A percentile compares a stretch with the other conserved stretches of the same genome.
These are phyloP conservation scores for Agonum fuliginosum DNA, from an alignment of 2,888 invertebrate genomes.

Conservation along the genomic window DNA sequence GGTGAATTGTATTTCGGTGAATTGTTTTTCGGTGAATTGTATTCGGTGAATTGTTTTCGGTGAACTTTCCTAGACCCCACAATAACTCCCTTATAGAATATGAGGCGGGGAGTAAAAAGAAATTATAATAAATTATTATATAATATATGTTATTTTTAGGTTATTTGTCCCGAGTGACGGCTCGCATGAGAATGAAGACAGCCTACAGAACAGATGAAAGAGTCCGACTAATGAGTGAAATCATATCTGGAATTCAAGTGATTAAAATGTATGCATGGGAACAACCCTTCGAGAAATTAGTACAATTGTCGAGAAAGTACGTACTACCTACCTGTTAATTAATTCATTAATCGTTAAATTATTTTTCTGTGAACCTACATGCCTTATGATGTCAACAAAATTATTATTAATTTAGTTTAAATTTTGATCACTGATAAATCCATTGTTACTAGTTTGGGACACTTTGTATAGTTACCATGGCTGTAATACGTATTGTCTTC, in stretches of 20 bases:
- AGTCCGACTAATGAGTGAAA: constrained; percentile 84
- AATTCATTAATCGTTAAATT: no score
- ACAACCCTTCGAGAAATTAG: constrained; percentile 80
- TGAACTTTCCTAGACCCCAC: no score
- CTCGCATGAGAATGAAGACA: constrained; percentile 72
- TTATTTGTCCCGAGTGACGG: constrained; percentile 73
- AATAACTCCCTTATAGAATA: constrained; percentile 14
- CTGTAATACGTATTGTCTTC: no score
- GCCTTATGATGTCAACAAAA: neutral
- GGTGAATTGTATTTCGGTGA: no score
- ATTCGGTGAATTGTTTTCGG: no score
- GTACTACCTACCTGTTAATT: constrained; percentile 61
- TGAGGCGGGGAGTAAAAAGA: no score
- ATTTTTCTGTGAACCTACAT: neutral
- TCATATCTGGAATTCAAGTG: constrained; percentile 83
- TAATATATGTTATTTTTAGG: constrained; percentile 67
- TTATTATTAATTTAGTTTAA: neutral
- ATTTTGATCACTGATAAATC: neutral
- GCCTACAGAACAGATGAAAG: constrained; percentile 78
- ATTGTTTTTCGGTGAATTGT: no score
- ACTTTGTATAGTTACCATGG: no score
- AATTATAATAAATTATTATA: neutral
- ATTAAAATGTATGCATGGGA: constrained; percentile 90
- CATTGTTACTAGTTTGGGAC: no score
- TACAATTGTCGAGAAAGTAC: constrained; percentile 78